Evolutionary conservation across 1,140 invertebrate genomes (phyloP), one percentile per base, ranked within the genome.

Genomic region (Belonocnema kinseyi): DNA sequence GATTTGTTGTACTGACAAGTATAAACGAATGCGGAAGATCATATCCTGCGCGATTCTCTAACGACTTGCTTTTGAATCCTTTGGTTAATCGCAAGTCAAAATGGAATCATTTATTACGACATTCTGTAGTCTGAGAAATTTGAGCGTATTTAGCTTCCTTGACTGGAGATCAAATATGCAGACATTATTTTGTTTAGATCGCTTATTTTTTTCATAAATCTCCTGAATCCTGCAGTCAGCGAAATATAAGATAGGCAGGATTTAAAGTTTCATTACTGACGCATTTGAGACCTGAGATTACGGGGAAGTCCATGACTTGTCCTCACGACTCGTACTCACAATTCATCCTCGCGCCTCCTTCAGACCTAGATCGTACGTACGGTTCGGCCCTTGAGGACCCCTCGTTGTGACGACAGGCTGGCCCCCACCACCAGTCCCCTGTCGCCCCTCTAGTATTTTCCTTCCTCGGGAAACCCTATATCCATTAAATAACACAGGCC

Each of bases 41-140:
- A 66, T 13, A 66, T 66, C 61, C 61, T 66, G 61, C 61, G 61
- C 40, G 61, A 66, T 66, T 66, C 61, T 66, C 61, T 66, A 66
- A 66, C n/a, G 21, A 66, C 61, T 66, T 1, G 26, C 4, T 66
- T 66, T 33, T 40, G 33, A 46, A 16, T 40, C 26, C 14, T 21
- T 61, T 33, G 3, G 11, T 16, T 66, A 40, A 66, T 40, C 12
- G 26, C 33, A 46, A 66, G 61, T 66, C 33, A 66, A 66, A 40
- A 40, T 40, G 61, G 33, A 66, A 46, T 66, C n/a, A 66, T 2
- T 61, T 46, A 46, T 46, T 61, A 21, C 56, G 19, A 26, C 58
- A 61, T 40, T 40, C 12, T 33, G 21, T 61, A 46, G n/a, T 66
- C 40, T 33, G 26, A 66, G 61, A 66, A 66, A 66, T 66, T 66